Base-by-base conservation (phyloP, 2,888 invertebrate species). In the Invenusta paracnida region DNA sequence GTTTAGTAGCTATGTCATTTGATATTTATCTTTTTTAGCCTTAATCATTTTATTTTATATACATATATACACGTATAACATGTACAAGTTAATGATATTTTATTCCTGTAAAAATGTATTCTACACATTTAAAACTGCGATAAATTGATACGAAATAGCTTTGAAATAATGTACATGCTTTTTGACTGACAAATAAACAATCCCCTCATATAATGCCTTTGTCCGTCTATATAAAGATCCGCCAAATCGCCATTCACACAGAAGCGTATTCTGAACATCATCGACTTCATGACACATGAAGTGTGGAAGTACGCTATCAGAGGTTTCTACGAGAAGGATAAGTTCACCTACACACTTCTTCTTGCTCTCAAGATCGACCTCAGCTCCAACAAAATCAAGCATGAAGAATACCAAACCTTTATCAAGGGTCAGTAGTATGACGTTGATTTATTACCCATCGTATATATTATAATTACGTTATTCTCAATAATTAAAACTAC, bases 321-420 rank as follows among this genome's bases (percentile, higher is more conserved):
- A 84, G 96, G 97, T 91, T 93, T 97, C 79, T 98, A 97, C 89
- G 97, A 97, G 90, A 93, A 95, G 25, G 97, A 98, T 91, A 97
- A 97, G 91, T 94, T 95, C 81, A 92, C 97, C 11, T 98, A 97
- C 90, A 97, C 97, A 0, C 91, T 98, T 30, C 95, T 98, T 94
- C 93, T 98, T 91, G 96, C 96, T 0, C 95, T 98, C 93, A 98
- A 98, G 92, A 96, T 98, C 88, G 96, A 97, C 91, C 94, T 95
- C 88, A 94, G 96, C 88, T 94, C 94, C 81, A 94, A 94, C 0
- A 92, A 93, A 67, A 95, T 98, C 87, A 94, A 94, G 0, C 95
- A 96, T 89, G 95, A 95, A 81, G 97, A 98, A 91, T 97, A 98
- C 91, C 94, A 95, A 93, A 95, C 95, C 0, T 96, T 98, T 89